These are phyloP conservation scores for Ormyrus nitidulus DNA, from an alignment of 2,888 invertebrate species.

Conservation along the genomic window DNA sequence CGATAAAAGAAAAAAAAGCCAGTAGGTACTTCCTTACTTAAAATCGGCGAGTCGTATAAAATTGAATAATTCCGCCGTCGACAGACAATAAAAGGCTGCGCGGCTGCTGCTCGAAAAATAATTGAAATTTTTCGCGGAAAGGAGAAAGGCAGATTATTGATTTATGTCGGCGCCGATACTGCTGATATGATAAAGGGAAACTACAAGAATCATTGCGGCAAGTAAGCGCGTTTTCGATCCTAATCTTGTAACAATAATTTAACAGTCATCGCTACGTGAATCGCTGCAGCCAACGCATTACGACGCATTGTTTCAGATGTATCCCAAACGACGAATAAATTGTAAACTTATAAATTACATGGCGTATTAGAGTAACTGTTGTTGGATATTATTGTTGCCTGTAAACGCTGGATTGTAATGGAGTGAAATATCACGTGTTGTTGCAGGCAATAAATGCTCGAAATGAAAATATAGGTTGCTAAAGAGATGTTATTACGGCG, in stretches of 20 bases:
- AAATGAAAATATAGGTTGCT: too few species aligned
- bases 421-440: too few species aligned
- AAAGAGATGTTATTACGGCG: too few species aligned
- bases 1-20: conserved; percentile 1
- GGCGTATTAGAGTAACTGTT: too few species aligned
- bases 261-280: conserved; percentile 52
- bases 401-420: too few species aligned
- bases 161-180: conserved; percentile 36
- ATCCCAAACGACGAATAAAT: conserved; percentile 25
- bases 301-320: conserved; percentile 39
- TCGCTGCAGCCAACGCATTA: conserved; percentile 25
- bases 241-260: conserved; percentile 51
- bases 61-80: conserved; percentile 3
- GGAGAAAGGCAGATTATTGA: conserved; percentile 50
- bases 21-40: background rate
- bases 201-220: conserved; percentile 31
- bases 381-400: too few species aligned
- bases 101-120: background rate
- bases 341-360: conserved; percentile 3
- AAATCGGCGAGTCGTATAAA: background rate
- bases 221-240: conserved; percentile 44
- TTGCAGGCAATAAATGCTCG: too few species aligned
- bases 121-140: background rate
- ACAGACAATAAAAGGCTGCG: too few species aligned
- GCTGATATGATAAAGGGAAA: conserved; percentile 35